A percentile compares a stretch with the other conserved stretches of the same genome.
phyloP scores from a whole-genome alignment of 1,140 invertebrate species.

The Bombus waltoni region DNA sequence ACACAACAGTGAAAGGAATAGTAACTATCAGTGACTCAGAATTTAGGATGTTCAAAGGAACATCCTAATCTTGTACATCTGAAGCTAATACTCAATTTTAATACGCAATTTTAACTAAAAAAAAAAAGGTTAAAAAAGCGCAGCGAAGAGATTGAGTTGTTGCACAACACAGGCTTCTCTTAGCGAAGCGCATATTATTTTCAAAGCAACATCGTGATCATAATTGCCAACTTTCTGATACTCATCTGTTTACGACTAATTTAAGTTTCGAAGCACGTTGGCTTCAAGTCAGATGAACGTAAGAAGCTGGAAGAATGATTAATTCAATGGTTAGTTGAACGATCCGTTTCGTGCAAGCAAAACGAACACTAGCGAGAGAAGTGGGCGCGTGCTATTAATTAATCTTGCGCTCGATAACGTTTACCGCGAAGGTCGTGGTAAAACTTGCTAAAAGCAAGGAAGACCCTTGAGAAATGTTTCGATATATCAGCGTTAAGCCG shows the following conservation, averaged over 20 bases:
- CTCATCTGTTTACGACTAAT: background rate
- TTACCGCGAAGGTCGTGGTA: constrained; percentile 55
- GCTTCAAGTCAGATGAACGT: background rate
- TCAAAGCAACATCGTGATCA: too few species aligned
- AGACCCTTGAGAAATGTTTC: constrained; percentile 68
- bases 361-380: background rate
- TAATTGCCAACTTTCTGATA: too few species aligned
- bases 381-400: constrained; percentile 13
- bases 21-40: too few species aligned
- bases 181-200: too few species aligned
- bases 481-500: constrained; percentile 71
- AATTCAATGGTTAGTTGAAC: background rate
- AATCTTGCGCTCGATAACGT: constrained; percentile 50
- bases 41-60: too few species aligned
- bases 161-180: too few species aligned
- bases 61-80: too few species aligned
- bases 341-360: background rate
- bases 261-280: background rate
- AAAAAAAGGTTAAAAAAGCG: too few species aligned
- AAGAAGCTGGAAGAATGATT: background rate
- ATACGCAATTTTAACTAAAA: too few species aligned
- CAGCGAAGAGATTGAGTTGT: too few species aligned
- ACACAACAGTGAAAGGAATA: too few species aligned
- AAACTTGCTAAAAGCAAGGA: constrained; percentile 58
- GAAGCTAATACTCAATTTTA: too few species aligned